Evolutionary conservation across 2,113 vertebrate genomes (phyloP), one percentile per base, ranked within the genome.

Genomic region (Chionis minor): DNA sequence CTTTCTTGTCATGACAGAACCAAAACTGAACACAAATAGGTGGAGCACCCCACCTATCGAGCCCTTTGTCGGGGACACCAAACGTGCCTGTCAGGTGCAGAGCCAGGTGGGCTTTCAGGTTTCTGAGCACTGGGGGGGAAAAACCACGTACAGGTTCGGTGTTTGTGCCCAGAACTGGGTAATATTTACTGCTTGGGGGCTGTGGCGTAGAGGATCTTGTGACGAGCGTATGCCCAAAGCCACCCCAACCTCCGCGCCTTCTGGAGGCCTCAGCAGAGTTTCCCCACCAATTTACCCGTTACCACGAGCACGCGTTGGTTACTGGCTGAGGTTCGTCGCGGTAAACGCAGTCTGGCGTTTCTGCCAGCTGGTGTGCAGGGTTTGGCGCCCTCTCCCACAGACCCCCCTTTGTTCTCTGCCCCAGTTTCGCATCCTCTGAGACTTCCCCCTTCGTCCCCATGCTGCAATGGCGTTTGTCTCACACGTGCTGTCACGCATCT

Each of bases 301-400:
- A 42, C n/a, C 30, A 14, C 42, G 35, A 32, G 28, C 38, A 2
- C 0, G 0, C 1, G 0, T 7, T 38, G 42, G 24, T 38, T 35
- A 4, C 28, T 14, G 52, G 51, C 44, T 49, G 70, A 23, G 52
- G 38, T 88, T 66, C 80, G 26, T n/a, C 30, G 4, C 0, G 3
- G 12, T 26, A 32, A 24, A 49, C 10, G 21, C 67, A 27, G 38
- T 22, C 32, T 8, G 4, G 62, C 3, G 0, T 10, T 47, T 22
- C 38, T 84, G 44, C 27, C 32, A 19, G 59, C 20, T 0, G 2
- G 3, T 32, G 54, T 0, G 4, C 33, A 32, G 51, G 20, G 15
- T 18, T 49, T 19, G 26, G 47, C 22, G 9, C 8, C 4, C 20
- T 7, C 27, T 69, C 32, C 14, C 1, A 0, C n/a, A 45, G 23